Evolutionary conservation across 2,113 vertebrate species (phyloP).

Genomic region (Pygoscelis antarcticus): DNA sequence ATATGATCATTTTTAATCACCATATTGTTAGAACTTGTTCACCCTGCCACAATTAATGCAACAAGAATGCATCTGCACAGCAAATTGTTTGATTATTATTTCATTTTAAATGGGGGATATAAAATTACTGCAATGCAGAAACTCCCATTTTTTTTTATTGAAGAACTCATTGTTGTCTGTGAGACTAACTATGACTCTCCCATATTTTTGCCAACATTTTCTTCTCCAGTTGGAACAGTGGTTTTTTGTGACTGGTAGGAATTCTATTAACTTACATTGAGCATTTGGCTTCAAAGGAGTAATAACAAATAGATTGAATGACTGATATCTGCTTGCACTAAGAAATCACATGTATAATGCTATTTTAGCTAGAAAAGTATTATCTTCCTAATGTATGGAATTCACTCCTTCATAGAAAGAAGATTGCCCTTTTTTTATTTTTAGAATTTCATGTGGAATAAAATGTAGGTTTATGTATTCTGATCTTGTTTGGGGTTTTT

Average conservation of each 20-base stretch:
- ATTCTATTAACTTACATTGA: background rate
- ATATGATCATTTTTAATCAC: background rate
- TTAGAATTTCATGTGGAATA: background rate
- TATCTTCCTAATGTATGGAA: background rate
- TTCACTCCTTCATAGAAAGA: background rate
- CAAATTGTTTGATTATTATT: constrained; percentile 37
- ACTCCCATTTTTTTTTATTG: background rate
- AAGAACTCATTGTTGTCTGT: background rate
- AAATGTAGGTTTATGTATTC: background rate
- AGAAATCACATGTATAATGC: background rate
- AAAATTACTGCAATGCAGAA: constrained; percentile 16
- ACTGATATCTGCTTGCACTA: background rate
- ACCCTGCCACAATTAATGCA: background rate
- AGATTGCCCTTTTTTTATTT: background rate
- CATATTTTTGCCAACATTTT: background rate
- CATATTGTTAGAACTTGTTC: constrained; percentile 56
- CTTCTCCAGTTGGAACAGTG: background rate
- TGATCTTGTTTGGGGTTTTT: background rate
- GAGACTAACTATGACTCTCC: background rate
- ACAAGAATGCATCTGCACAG: background rate
- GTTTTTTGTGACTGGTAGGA: background rate
- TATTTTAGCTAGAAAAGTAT: background rate
- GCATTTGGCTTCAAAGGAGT: background rate
- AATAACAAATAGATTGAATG: background rate
- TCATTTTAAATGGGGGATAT: constrained; percentile 17